A percentile compares a stretch with the other conserved stretches of the same genome.
phyloP scores from a whole-genome alignment of 2,888 invertebrate genomes.

The Schizotus pectinicornis region DNA sequence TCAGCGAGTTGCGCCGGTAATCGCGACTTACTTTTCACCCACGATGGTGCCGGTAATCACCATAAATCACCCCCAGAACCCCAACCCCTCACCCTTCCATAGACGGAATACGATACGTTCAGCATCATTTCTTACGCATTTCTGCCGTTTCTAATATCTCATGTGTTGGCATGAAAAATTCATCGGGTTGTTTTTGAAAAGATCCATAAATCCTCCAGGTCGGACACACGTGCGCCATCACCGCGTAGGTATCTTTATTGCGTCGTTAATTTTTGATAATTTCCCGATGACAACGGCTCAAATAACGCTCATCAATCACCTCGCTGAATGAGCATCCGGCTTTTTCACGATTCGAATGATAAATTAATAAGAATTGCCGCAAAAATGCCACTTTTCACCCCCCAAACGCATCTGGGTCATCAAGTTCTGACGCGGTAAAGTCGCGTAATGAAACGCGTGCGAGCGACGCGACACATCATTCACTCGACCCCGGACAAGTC shows the following conservation, averaged over 20 bases:
- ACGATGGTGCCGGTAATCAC: constrained; percentile 5
- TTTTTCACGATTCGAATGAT: constrained; percentile 2
- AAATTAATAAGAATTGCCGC: constrained; percentile 10
- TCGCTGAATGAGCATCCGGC: no score
- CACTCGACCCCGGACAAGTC: constrained; percentile 8
- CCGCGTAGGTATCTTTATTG: background rate
- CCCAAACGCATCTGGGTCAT: no score
- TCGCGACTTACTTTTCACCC: background rate
- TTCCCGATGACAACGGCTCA: background rate
- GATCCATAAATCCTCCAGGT: constrained; percentile 8
- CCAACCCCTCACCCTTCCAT: constrained; percentile 8
- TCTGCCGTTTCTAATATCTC: constrained; percentile 14
- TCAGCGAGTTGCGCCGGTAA: no score
- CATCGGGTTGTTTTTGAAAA: constrained; percentile 9
- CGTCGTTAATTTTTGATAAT: constrained; percentile 19
- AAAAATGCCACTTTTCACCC: background rate
- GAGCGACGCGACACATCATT: constrained; percentile 8
- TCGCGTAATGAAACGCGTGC: constrained; percentile 14
- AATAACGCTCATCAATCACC: constrained; percentile 13
- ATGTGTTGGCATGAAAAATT: constrained; percentile 18
- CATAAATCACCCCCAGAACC: constrained; percentile 19
- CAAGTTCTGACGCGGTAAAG: background rate
- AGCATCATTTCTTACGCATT: constrained; percentile 15
- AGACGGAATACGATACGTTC: constrained; percentile 17
- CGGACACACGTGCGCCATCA: constrained; percentile 3